phyloP scores from a whole-genome alignment of 2,888 invertebrate genomes.

The Drosophila lutescens region DNA sequence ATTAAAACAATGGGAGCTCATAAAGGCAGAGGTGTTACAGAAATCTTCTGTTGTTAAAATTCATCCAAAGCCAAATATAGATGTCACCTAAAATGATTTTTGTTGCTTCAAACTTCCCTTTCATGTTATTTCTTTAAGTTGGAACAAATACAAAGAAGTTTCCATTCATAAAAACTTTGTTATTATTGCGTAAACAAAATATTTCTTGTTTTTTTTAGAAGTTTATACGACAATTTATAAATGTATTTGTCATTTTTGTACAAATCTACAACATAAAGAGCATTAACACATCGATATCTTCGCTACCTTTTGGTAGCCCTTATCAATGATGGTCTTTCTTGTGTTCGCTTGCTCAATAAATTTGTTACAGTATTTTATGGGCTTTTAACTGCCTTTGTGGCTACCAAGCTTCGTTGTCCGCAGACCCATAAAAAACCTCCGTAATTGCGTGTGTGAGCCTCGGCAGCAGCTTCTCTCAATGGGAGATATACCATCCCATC shows the following conservation, averaged over 20 bases:
- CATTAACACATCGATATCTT: conserved; percentile 29
- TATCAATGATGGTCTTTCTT: conserved; percentile 10
- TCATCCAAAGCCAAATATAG: not conserved
- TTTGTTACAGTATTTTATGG: conserved; percentile 75
- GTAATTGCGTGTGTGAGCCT: conserved; percentile 55
- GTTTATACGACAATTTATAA: too few species aligned
- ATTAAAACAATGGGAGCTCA: conserved; percentile 11
- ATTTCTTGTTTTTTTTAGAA: too few species aligned
- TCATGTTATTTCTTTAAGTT: not conserved
- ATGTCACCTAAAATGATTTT: not conserved
- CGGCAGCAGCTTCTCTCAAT: conserved; percentile 20
- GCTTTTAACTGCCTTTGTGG: conserved; percentile 77
- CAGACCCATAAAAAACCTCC: conserved; percentile 56
- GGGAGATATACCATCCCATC: conserved; percentile 15
- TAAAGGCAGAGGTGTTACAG: not conserved
- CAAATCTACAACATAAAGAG: not conserved
- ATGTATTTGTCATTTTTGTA: too few species aligned
- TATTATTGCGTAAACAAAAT: too few species aligned
- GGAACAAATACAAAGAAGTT: not conserved
- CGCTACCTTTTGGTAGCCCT: not conserved
- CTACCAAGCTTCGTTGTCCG: conserved; percentile 68
- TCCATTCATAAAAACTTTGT: not conserved
- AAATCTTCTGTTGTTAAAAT: not conserved
- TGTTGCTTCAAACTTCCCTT: not conserved
- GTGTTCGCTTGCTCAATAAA: conserved; percentile 68